Base-by-base conservation (phyloP, 2,797 vertebrate genomes). In the Anguilla megastoma region DNA sequence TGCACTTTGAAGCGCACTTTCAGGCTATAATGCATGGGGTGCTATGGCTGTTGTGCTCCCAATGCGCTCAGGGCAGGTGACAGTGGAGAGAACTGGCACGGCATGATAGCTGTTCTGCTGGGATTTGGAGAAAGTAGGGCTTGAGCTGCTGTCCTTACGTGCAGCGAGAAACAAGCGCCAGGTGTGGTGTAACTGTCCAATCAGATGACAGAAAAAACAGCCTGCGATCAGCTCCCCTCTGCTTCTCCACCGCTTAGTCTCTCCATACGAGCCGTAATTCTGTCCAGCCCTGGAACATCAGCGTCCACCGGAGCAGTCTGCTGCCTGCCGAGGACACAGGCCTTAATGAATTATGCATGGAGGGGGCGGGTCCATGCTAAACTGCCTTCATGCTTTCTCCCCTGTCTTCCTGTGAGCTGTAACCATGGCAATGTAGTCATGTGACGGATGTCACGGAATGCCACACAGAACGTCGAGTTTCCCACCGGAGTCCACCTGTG, bases 391-490 rank as follows among this genome's bases (percentile, higher is more conserved):
- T 9, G 60, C 74, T 88, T 58, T 63, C 18, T 63, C 63, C 58
- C 30, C 52, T 66, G 33, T n/a, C 82, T 45, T 21, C 56, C 21
- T 14, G 52, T 14, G 58, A 74, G 74, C 56, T 69, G 85, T 83
- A 82, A 69, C 85, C 85, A 88, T 86, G 88, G 85, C 76, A 86
- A 88, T 60, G 54, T 12, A 33, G 18, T 16, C 33, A 18, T 33
- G 74, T 41, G 33, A 79, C 74, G 18, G 21, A 18, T 18, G 33
- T 79, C 30, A 33, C 36, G 71, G 30, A 76, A 76, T 12, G 71
- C 30, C 30, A 3, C 71, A 12, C 30, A 36, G 2, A 33, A 3
- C 12, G 10, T 2, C 33, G 14, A 79, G 74, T 36, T 79, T 79
- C 74, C 33, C 71, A 10, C 30, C 0, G 24, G 21, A 0, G 60